These are phyloP conservation scores for Tribolium freemani DNA, from an alignment of 2,888 invertebrate species.

Conservation along the genomic window DNA sequence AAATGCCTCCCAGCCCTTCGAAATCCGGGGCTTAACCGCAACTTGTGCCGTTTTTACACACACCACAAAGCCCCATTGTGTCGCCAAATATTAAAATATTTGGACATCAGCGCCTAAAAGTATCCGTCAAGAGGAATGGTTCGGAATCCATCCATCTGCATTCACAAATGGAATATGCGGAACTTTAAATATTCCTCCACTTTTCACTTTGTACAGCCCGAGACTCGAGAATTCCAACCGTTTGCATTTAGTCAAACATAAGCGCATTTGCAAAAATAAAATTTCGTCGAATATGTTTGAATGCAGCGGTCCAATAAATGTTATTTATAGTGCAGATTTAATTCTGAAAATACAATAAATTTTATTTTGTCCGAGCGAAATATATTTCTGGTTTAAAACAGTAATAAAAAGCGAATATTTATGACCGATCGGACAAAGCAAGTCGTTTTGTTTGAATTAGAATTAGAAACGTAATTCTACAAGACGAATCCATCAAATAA, in stretches of 20 bases:
- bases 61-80: too few relatives aligned
- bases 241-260: conserved; percentile 39
- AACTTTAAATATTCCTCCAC: conserved; percentile 56
- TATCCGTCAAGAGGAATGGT: conserved; percentile 32
- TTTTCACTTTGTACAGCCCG: conserved; percentile 54
- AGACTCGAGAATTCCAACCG: conserved; percentile 51
- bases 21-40: conserved; percentile 27
- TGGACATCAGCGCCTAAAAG: too few relatives aligned
- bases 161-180: conserved; percentile 54
- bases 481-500: background rate
- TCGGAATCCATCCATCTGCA: conserved; percentile 50
- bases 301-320: background rate
- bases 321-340: background rate
- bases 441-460: background rate
- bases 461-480: background rate
- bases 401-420: background rate
- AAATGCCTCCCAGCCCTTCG: conserved; percentile 37
- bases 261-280: background rate
- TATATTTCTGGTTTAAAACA: background rate
- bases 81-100: too few relatives aligned
- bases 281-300: background rate
- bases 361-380: background rate
- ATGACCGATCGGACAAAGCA: background rate
- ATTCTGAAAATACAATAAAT: background rate
- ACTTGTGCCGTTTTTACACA: background rate